Base-by-base conservation (phyloP, 2,888 invertebrate species). In the Dimorphilus gyrociliatus region DNA sequence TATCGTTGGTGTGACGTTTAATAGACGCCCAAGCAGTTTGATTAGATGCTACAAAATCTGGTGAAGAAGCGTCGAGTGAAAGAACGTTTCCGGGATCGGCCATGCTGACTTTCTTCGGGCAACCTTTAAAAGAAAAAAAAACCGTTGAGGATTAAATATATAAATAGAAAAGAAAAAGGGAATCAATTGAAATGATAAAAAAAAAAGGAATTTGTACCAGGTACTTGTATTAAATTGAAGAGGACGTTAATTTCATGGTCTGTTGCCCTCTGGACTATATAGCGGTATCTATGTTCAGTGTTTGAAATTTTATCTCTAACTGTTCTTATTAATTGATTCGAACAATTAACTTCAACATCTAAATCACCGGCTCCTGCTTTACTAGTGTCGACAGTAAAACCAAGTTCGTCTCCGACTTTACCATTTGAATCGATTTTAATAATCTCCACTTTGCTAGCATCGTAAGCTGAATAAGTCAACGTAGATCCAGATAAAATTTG, bases 381-480 rank as follows among this genome's bases (percentile, higher is more conserved):
- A 0, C 84, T 82, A 1, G 88, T 86, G 64, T 90, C 88, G 19
- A 90, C 88, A 44, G n/a, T n/a, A 25, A 50, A 44, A 17, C 30
- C 33, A 3, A 44, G 35, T 21, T 39, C 49, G 43, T 38, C 46
- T 36, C 38, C 59, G 55, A 30, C 67, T 48, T 37, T 34, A 16
- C 39, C 42, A 0, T 35, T 29, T 13, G 33, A 33, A 18, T 44
- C 42, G 1, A 42, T 36, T 19, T 66, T 66, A 12, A 64, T 60
- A 24, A 86, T 66, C 35, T 74, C 71, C 0, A 88, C 78, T 63
- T 76, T 76, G 48, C 75, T 74, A 0, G 88, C 85, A 55, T 90
- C 86, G 47, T 86, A 90, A 21, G 86, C 82, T 57, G 88, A 85
- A 61, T 88, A 88, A 14, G 78, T 79, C 60, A 85, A 86, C 0